A percentile compares a stretch with the other conserved stretches of the same genome.
Evolutionary conservation across 2,797 vertebrate species (phyloP).

Genomic region (Dendrocincla tyrannina): DNA sequence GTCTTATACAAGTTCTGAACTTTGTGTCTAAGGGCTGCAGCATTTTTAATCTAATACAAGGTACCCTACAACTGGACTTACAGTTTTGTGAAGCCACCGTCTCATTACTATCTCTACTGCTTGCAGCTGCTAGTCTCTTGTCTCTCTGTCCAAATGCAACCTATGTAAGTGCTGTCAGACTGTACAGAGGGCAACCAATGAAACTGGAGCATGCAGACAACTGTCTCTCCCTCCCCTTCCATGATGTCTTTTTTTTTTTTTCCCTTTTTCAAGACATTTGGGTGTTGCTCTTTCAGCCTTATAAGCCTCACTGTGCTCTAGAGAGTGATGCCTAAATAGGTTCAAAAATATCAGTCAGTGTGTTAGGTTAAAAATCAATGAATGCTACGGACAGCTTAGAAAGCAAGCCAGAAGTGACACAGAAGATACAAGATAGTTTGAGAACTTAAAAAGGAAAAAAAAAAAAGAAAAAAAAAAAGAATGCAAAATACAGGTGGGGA

Average conservation of each 20-base stretch:
- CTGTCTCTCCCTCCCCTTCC: conserved; percentile 3
- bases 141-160: background rate
- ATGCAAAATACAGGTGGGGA: background rate
- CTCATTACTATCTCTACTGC: background rate
- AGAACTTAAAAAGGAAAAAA: background rate
- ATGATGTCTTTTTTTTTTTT: background rate
- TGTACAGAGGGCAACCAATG: conserved; percentile 7
- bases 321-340: background rate
- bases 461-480: background rate
- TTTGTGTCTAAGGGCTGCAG: background rate
- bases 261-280: background rate
- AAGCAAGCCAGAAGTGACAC: background rate
- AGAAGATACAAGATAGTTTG: background rate
- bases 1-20: background rate
- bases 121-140: background rate
- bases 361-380: background rate
- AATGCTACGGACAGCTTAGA: background rate
- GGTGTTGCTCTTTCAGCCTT: background rate
- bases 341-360: background rate
- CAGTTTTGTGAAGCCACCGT: background rate
- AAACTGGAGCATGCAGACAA: conserved; percentile 2
- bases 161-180: background rate
- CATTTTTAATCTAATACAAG: background rate
- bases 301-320: background rate
- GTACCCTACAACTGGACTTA: background rate